Percentiles rank a stretch among this genome's conserved stretches.
phyloP scores from a whole-genome alignment of 2,113 vertebrate species.

The Macrotis lagotis region DNA sequence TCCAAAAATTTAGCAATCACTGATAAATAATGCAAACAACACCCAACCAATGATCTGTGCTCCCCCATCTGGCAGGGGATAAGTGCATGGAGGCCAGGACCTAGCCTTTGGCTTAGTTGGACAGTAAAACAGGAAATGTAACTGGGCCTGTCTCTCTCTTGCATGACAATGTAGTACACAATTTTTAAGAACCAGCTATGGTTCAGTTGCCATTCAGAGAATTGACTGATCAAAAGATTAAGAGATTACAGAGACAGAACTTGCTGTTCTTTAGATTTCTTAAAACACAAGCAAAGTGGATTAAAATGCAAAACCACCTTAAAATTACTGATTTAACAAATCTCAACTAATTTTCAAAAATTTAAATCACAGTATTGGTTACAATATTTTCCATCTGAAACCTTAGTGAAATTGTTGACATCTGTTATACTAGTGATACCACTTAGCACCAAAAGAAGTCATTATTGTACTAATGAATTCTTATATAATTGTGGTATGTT shows the following conservation, averaged over 20 bases:
- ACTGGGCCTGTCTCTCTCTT: slow-evolving; percentile 27
- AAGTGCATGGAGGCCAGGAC: background rate
- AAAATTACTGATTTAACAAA: background rate
- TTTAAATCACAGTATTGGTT: background rate
- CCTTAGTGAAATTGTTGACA: background rate
- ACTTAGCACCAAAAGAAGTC: slow-evolving; percentile 38
- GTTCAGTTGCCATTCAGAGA: background rate
- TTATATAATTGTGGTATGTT: background rate
- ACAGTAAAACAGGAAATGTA: slow-evolving; percentile 53
- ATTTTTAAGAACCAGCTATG: background rate
- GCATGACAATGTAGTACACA: slow-evolving; percentile 19
- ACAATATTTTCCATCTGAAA: background rate
- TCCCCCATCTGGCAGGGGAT: background rate
- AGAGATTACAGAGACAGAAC: slow-evolving; percentile 19
- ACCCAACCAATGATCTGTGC: background rate
- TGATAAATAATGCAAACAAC: background rate
- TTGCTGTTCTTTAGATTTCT: slow-evolving; percentile 1
- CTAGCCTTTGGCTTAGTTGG: slow-evolving; percentile 47
- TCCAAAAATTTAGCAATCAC: background rate
- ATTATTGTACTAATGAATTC: background rate
- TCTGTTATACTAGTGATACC: slow-evolving; percentile 39
- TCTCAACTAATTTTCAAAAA: background rate
- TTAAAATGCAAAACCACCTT: slow-evolving; percentile 27
- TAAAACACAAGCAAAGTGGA: slow-evolving; percentile 17
- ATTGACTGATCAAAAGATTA: background rate